Evolutionary conservation across 2,888 invertebrate species (phyloP).

Genomic region (Odontomyia ornata): DNA sequence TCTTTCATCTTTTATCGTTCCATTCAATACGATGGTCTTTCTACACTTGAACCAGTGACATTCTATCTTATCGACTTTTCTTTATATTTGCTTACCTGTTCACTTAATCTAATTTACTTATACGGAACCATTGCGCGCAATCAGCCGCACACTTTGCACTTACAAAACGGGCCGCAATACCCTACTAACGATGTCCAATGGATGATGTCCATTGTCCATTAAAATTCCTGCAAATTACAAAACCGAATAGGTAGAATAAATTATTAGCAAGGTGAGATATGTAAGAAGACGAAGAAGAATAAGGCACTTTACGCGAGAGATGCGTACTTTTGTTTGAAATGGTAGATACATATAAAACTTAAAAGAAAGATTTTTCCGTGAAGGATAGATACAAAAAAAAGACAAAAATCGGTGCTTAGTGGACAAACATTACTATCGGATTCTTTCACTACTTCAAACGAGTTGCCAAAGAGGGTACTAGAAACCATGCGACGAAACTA

Average conservation of each 20-base stretch:
- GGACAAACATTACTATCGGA: not conserved
- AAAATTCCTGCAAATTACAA: slow-evolving; percentile 44
- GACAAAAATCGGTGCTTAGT: not conserved
- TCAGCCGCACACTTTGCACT: not conserved
- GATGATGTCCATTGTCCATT: slow-evolving; percentile 19
- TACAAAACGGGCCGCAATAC: not conserved
- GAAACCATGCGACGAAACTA: slow-evolving; percentile 2
- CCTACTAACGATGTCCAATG: not conserved
- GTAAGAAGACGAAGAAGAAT: no score
- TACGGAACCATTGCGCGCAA: slow-evolving; percentile 16
- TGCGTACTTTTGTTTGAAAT: not conserved
- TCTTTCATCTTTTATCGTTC: not conserved
- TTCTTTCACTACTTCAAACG: slow-evolving; percentile 12
- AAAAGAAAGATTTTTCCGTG: not conserved
- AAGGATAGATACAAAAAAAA: not conserved
- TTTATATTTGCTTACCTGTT: not conserved
- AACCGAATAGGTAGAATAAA: slow-evolving; percentile 34
- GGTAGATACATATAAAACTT: not conserved
- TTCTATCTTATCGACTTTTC: not conserved
- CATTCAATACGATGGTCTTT: no score
- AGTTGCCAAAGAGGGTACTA: not conserved
- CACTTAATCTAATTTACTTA: slow-evolving; percentile 42
- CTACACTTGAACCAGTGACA: no score
- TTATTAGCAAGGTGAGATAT: slow-evolving; percentile 2
- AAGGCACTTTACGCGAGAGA: not conserved